Conservation (phyloP, 1,140 invertebrate species). For the Sarcophaga bullata region DNA sequence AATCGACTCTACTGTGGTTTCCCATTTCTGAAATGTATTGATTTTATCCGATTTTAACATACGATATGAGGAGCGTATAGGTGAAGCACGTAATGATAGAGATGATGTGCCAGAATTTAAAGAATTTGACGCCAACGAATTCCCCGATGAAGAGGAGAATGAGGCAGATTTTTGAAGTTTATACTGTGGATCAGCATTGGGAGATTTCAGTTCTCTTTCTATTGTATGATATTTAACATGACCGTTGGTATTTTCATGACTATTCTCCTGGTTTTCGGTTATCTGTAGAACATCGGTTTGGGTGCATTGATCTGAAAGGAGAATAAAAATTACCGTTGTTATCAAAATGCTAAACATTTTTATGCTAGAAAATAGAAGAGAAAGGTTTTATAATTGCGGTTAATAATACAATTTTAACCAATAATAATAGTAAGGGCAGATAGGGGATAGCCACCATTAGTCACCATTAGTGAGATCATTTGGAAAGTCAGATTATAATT, state of each 20-base stretch:
- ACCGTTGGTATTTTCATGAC: background rate
- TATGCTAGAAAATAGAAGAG: background rate
- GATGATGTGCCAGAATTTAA: constrained; percentile 60
- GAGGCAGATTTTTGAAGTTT: constrained; percentile 59
- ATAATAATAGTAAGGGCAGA: no score
- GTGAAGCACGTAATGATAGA: constrained; percentile 51
- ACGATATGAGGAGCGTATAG: constrained; percentile 46
- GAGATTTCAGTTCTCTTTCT: background rate
- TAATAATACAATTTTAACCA: no score
- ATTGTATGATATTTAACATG: constrained; percentile 26
- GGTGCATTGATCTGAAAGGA: constrained; percentile 58
- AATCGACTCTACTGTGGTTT: constrained; percentile 62
- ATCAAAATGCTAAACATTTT: no score
- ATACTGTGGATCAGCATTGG: background rate
- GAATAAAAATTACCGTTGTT: background rate
- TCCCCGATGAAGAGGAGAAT: constrained; percentile 56
- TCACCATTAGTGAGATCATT: no score
- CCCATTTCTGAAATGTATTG: constrained; percentile 64
- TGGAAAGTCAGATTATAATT: no score
- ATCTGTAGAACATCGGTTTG: constrained; percentile 60
- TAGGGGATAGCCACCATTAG: no score
- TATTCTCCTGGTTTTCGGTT: constrained; percentile 52
- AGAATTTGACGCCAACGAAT: constrained; percentile 51
- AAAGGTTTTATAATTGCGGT: background rate
- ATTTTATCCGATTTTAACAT: constrained; percentile 57